These are phyloP conservation scores for Probosciger aterrimus DNA, from an alignment of 2,113 vertebrate genomes.

Conservation along the genomic window DNA sequence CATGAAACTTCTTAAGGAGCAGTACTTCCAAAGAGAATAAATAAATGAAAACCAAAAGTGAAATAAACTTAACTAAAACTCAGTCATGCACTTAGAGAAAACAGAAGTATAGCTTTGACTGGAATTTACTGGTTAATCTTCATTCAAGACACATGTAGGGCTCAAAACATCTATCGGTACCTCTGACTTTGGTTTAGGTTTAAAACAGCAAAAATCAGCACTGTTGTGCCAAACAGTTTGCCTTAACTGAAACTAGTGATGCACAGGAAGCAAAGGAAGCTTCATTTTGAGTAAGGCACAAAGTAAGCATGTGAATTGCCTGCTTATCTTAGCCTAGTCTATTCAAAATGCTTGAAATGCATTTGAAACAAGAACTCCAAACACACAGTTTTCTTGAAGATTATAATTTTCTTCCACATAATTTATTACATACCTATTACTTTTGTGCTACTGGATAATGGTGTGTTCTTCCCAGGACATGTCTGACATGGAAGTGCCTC, in stretches of 20 bases:
- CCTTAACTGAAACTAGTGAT: not conserved
- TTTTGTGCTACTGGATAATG: not conserved
- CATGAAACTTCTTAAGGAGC: not conserved
- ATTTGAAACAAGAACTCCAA: not conserved
- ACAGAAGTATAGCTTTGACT: not conserved
- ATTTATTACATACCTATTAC: not conserved
- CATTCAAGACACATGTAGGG: not conserved
- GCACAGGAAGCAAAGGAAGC: not conserved
- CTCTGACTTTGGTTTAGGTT: not conserved
- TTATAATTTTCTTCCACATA: not conserved
- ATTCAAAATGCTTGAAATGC: not conserved
- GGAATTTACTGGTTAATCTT: not conserved
- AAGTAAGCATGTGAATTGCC: not conserved
- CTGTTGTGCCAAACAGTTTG: not conserved
- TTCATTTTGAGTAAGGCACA: not conserved
- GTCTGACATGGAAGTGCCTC: not conserved
- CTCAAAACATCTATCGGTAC: accelerated
- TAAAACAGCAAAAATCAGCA: not conserved
- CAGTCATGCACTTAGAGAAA: not conserved
- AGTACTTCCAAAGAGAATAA: not conserved
- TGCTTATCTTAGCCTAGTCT: not conserved
- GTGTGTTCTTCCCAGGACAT: not conserved
- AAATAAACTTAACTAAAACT: not conserved
- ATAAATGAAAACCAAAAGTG: not conserved
- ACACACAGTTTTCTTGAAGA: not conserved